phyloP scores from a whole-genome alignment of 2,888 invertebrate genomes.

The Calameuta pallipes region DNA sequence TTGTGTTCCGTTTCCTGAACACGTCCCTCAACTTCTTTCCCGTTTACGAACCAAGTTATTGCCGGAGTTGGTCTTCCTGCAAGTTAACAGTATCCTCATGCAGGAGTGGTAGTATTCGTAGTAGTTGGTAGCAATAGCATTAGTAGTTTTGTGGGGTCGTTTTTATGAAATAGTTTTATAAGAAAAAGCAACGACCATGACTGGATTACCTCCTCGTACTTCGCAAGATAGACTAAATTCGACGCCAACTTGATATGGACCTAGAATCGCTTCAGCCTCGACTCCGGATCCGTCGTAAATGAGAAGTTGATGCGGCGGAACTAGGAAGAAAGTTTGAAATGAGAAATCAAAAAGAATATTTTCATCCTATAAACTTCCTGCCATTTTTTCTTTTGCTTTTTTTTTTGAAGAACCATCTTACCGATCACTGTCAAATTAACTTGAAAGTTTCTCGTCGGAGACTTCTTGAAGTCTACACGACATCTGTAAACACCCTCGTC shows the following conservation, averaged over 20 bases:
- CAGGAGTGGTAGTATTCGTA: neutral
- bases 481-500: conserved; percentile 68
- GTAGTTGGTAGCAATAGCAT: neutral
- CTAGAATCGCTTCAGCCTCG: conserved; percentile 66
- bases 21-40: conserved; percentile 70
- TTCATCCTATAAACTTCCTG: neutral
- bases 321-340: conserved; percentile 37
- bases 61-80: conserved; percentile 85
- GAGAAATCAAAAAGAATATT: neutral
- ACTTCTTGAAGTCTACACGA: conserved; percentile 70
- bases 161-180: neutral
- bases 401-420: conserved; percentile 48
- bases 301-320: conserved; percentile 66
- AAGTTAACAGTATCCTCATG: conserved; percentile 14
- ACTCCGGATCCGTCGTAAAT: conserved; percentile 65
- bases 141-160: neutral
- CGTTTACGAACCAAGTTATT: conserved; percentile 83
- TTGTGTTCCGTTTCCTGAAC: conserved; percentile 78
- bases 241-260: conserved; percentile 67
- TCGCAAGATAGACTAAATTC: conserved; percentile 68
- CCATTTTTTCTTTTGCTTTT: too few species aligned
- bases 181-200: neutral
- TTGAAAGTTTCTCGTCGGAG: conserved; percentile 70
- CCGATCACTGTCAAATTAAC: conserved; percentile 71
- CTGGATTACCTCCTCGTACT: conserved; percentile 67